Evolutionary conservation across 2,797 vertebrate genomes (phyloP).

Genomic region (Melanotaenia boesemani): DNA sequence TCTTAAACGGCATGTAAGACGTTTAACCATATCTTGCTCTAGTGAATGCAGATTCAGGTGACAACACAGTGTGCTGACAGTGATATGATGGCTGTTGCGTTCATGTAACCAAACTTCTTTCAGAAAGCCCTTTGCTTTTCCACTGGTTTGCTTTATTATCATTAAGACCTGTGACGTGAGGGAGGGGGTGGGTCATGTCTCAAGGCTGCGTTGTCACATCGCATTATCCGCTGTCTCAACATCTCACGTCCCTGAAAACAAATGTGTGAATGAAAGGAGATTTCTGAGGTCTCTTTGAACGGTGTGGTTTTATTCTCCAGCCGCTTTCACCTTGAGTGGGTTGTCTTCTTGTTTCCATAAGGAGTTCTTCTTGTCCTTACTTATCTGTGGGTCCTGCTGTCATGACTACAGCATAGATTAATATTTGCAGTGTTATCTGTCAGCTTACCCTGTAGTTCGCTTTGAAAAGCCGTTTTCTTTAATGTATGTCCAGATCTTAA

Average conservation of each 20-base stretch:
- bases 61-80: neutral
- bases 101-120: slow-evolving; percentile 11
- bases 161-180: neutral
- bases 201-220: slow-evolving; percentile 22
- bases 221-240: slow-evolving; percentile 17
- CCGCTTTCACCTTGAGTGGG: slow-evolving; percentile 54
- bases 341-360: slow-evolving; percentile 24
- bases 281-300: neutral
- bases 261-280: slow-evolving; percentile 12
- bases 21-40: neutral
- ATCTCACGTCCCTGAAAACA: slow-evolving; percentile 18
- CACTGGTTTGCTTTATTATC: slow-evolving; percentile 1
- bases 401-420: slow-evolving; percentile 67
- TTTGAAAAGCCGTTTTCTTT: slow-evolving; percentile 20
- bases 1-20: neutral
- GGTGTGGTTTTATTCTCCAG: slow-evolving; percentile 17
- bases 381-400: slow-evolving; percentile 45
- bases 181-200: neutral
- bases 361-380: slow-evolving; percentile 30
- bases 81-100: neutral
- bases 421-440: slow-evolving; percentile 31
- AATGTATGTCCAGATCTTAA: slow-evolving; percentile 5
- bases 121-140: neutral
- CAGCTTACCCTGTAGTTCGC: slow-evolving; percentile 10
- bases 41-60: neutral